Evolutionary conservation across 2,888 invertebrate species (phyloP).

Genomic region (Caenorhabditis sulstoni): DNA sequence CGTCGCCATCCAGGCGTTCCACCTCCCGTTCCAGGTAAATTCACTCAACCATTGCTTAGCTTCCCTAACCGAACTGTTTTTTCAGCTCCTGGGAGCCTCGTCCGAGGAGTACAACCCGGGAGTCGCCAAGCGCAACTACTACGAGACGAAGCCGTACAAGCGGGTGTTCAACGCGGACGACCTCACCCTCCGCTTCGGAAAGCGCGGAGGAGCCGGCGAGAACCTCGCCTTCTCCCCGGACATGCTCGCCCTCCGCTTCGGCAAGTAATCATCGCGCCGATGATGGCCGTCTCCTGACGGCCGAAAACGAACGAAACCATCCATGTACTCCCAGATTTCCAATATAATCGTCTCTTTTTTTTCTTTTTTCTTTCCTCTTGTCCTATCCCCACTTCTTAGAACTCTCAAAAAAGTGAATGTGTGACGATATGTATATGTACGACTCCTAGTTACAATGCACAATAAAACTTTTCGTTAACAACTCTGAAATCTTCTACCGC

Average conservation of each 20-base stretch:
- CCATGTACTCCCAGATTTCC: background rate
- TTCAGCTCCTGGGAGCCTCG: constrained; percentile 31
- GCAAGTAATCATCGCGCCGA: constrained; percentile 18
- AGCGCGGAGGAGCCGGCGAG: constrained; percentile 57
- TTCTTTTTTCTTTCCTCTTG: background rate
- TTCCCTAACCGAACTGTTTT: constrained; percentile 17
- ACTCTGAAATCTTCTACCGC: too few species aligned
- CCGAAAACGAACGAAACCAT: too few species aligned
- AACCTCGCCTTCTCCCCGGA: constrained; percentile 56
- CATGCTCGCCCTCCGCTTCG: constrained; percentile 65
- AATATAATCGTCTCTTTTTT: too few species aligned
- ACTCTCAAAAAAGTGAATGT: constrained; percentile 1
- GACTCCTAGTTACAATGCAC: constrained; percentile 45
- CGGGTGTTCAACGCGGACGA: constrained; percentile 70
- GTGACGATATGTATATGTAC: constrained; percentile 24
- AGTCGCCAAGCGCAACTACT: constrained; percentile 43
- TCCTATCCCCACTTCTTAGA: background rate
- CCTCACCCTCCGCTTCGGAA: constrained; percentile 68
- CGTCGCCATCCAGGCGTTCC: constrained; percentile 33
- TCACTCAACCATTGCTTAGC: too few species aligned
- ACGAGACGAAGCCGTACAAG: constrained; percentile 55
- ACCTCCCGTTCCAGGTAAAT: constrained; percentile 49
- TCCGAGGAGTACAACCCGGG: constrained; percentile 33
- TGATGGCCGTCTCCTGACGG: too few species aligned
- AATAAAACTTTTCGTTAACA: constrained; percentile 38